Evolutionary conservation across 2,113 vertebrate genomes (phyloP), one percentile per base, ranked within the genome.

Genomic region (Rhizomys pruinosus): DNA sequence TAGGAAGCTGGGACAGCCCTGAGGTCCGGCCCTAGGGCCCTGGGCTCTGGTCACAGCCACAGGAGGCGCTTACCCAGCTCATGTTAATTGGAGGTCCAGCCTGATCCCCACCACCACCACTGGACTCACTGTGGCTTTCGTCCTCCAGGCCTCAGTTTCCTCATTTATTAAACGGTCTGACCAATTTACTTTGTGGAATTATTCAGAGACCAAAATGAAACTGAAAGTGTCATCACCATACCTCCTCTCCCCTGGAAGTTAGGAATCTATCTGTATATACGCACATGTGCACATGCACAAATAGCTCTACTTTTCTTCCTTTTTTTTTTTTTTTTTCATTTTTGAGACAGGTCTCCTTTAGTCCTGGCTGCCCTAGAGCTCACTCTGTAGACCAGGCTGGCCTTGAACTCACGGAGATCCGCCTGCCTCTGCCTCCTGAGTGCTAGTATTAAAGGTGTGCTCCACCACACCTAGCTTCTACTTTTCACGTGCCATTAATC

Each of bases 11-110:
- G 80, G 34, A 2, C 25, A 66, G n/a, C 59, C 7, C 10, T 23
- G 7, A 55, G 22, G 23, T 17, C 32, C 66, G 39, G 25, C 16
- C 59, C n/a, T 0, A 0, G 9, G 19, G 15, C 1, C 0, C 77
- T 12, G 57, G 22, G 88, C 20, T 23, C 29, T 32, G 32, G 13
- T 25, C 42, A 72, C 47, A 34, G 44, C 76, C 47, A 34, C 47
- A 20, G 37, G 44, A 42, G 8, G 16, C 5, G 2, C 13, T 27
- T 0, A 0, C 5, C 25, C 0, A 2, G 20, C 20, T 47, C 0
- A 11, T 12, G 25, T 34, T 47, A 44, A 12, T 55, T 3, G 2
- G 39, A 44, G 61, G 11, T 73, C 11, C 9, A n/a, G 42, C 72
- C 44, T 9, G 3, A 34, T 32, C 52, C 19, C 63, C 2, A 4